Evolutionary conservation across 2,888 invertebrate species (phyloP), one percentile per base, ranked within the genome.

Genomic region (Himalopsyche kuldschensis): DNA sequence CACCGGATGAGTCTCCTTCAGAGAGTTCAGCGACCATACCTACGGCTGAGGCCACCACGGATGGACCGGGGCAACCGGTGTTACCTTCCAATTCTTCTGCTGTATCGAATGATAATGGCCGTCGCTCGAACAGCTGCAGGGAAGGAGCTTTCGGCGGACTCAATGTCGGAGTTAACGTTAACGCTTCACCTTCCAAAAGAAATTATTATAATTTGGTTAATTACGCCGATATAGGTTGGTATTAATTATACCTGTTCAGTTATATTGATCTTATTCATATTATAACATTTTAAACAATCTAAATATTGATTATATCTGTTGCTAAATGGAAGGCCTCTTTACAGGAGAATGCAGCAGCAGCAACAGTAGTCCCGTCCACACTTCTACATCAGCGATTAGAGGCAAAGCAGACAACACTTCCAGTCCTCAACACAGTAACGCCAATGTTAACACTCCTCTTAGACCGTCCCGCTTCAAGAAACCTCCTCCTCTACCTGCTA

Each of bases 111-210:
- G 55, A 55, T 24, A 20, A 20, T 1, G 55, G 55, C 55, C 55
- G 55, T 2, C 55, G 55, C 20, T 85, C 87, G 20, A 87, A 87
- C 47, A 86, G 87, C 55, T 85, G 83, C 31, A 41, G 83, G 46
- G 86, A 85, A 47, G 81, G 82, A 6, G 85, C 86, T 3, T 85
- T 84, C 80, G 82, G 82, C 3, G 85, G 84, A 8, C 75, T 80
- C 24, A 87, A 86, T 48, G 48, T 81, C 3, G 85, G 85, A 15
- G 76, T 80, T 47, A 86, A 86, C 27, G 86, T 87, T 17, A 87
- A 87, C 15, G 86, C 86, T 75, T 87, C 87, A 27, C 87, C 87
- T 4, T 85, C 84, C 47, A 85, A 85, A 63, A 77, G 86, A 80
- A 87, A 83, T 35, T 81, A 87, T 82, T 86, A 85, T 46, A 86